Evolutionary conservation across 2,888 invertebrate genomes (phyloP).

Genomic region (Cerastoderma edule): DNA sequence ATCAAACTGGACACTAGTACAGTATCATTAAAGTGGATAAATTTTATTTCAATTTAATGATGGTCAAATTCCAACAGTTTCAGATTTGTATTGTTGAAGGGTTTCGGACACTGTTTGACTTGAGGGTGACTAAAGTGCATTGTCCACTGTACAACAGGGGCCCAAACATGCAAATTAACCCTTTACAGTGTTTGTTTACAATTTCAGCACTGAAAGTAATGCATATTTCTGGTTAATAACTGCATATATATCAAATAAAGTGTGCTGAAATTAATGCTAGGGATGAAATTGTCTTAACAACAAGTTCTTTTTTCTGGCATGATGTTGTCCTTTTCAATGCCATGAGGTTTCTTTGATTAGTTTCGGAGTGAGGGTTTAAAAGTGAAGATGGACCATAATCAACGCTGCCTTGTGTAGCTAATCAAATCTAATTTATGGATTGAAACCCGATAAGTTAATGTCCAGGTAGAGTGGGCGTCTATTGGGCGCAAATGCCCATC

Average conservation of each 20-base stretch:
- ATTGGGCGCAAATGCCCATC: conserved; percentile 15
- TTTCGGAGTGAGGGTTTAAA: too few relatives aligned
- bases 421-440: conserved; percentile 28
- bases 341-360: not conserved
- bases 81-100: too few relatives aligned
- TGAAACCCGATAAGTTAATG: conserved; percentile 25
- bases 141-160: not conserved
- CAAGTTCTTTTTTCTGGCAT: not conserved
- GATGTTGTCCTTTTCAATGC: not conserved
- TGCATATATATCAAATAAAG: not conserved
- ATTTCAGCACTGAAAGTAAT: not conserved
- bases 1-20: too few relatives aligned
- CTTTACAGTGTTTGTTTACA: too few relatives aligned
- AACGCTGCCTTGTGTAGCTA: conserved; percentile 7
- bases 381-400: conserved; percentile 6
- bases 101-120: too few relatives aligned
- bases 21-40: too few relatives aligned
- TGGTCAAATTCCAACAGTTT: too few relatives aligned
- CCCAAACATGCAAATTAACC: conserved; percentile 20
- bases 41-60: too few relatives aligned
- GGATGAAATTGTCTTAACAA: not conserved
- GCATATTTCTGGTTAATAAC: not conserved
- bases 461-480: conserved; percentile 10
- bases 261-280: not conserved
- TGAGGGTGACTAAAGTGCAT: not conserved